phyloP scores from a whole-genome alignment of 2,888 invertebrate genomes.

The Biston stratarius region DNA sequence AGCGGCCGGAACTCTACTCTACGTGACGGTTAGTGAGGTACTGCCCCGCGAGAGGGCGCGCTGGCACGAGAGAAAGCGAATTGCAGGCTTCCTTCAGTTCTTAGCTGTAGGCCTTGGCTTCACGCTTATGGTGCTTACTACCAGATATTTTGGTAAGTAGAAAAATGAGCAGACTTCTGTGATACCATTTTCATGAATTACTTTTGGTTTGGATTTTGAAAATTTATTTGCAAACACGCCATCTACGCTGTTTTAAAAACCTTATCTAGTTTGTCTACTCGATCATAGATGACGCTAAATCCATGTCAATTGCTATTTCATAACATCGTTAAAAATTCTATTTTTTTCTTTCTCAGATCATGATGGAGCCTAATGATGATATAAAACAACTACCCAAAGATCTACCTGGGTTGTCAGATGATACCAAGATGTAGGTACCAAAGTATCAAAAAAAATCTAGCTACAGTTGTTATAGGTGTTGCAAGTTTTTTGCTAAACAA shows the following conservation, averaged over 20 bases:
- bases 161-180: neutral
- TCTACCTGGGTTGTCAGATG: neutral
- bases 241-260: neutral
- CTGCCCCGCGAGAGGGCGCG: constrained; percentile 91
- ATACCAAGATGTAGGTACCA: no score
- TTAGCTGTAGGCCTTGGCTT: constrained; percentile 87
- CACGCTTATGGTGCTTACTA: constrained; percentile 87
- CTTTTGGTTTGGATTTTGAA: neutral
- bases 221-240: neutral
- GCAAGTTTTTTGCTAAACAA: no score
- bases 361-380: constrained; percentile 53
- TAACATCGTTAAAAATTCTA: neutral
- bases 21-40: constrained; percentile 92
- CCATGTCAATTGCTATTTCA: neutral
- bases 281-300: constrained; percentile 14
- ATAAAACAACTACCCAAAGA: neutral
- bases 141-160: constrained; percentile 85
- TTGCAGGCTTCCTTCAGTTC: constrained; percentile 89
- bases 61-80: constrained; percentile 88
- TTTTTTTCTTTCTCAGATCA: constrained; percentile 60
- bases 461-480: neutral
- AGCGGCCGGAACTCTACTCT: constrained; percentile 91
- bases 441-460: no score
- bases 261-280: constrained; percentile 24
- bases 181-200: no score